Conservation (phyloP, 2,888 invertebrate species). For the Ditula angustiorana region DNA sequence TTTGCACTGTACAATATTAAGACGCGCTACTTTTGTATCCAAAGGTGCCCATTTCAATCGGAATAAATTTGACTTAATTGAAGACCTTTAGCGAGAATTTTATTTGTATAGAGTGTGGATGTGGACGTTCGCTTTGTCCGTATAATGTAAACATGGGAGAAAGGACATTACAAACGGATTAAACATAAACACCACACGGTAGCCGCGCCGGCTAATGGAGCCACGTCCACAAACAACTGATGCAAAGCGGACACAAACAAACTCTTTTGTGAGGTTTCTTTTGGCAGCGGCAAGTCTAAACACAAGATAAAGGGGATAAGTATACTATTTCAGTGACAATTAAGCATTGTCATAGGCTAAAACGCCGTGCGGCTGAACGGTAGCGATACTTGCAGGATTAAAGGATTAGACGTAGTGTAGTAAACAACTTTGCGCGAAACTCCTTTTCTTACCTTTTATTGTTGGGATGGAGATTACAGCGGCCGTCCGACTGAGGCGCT, state of each 20-base stretch:
- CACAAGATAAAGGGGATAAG: conserved; percentile 45
- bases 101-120: conserved; percentile 49
- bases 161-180: conserved; percentile 79
- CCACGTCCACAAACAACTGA: conserved; percentile 75
- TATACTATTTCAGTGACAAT: conserved; percentile 71
- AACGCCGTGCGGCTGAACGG: conserved; percentile 59
- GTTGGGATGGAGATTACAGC: conserved; percentile 40
- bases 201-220: conserved; percentile 63
- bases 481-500: conserved; percentile 45
- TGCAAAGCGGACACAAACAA: conserved; percentile 77
- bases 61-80: conserved; percentile 36
- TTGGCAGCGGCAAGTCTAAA: conserved; percentile 51
- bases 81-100: conserved; percentile 37
- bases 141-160: conserved; percentile 68
- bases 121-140: conserved; percentile 56
- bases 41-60: conserved; percentile 23
- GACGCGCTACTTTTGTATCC: conserved; percentile 6
- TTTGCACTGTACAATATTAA: not conserved
- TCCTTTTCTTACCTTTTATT: conserved; percentile 60
- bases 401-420: conserved; percentile 68
- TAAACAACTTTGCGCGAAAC: conserved; percentile 69
- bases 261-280: conserved; percentile 69
- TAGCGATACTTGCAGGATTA: conserved; percentile 78
- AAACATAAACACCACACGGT: conserved; percentile 69
- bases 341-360: conserved; percentile 64